These are phyloP conservation scores for Diprion similis DNA, from an alignment of 1,140 invertebrate species.

Conservation along the genomic window DNA sequence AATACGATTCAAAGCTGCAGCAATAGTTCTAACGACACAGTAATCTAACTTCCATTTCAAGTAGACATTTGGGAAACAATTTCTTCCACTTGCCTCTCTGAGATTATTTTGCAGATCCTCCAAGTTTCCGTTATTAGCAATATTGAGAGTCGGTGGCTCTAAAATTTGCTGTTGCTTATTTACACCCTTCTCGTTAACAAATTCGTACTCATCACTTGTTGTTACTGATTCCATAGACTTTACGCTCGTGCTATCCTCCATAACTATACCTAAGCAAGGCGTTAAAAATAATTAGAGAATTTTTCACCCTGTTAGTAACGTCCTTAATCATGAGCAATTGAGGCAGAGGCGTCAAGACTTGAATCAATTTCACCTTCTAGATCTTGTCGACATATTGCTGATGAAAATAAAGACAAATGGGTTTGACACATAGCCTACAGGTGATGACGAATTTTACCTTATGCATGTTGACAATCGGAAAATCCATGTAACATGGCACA, in stretches of 20 bases:
- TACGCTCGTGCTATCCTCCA: constrained; percentile 80
- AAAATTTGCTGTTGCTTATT: constrained; percentile 50
- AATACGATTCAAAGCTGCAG: neutral
- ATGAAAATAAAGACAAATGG: too few species aligned
- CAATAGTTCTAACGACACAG: neutral
- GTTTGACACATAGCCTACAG: too few species aligned
- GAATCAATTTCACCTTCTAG: too few species aligned
- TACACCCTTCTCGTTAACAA: constrained; percentile 65
- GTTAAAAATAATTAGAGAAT: constrained; percentile 12
- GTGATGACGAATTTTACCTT: too few species aligned
- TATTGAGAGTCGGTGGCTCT: constrained; percentile 74
- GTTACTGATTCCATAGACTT: constrained; percentile 83
- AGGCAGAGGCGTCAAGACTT: too few species aligned
- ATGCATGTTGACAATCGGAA: too few species aligned
- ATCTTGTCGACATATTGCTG: too few species aligned
- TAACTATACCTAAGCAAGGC: constrained; percentile 59
- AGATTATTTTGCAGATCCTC: constrained; percentile 78
- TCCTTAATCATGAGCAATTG: too few species aligned
- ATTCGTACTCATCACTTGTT: constrained; percentile 86
- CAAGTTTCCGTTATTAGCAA: constrained; percentile 75
- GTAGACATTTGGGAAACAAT: neutral
- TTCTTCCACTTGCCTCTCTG: constrained; percentile 65
- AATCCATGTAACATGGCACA: too few species aligned
- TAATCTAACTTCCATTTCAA: neutral
- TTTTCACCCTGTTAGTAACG: neutral